A percentile compares a stretch with the other conserved stretches of the same genome.
phyloP scores from a whole-genome alignment of 23 tunicate species.

The Ciona savignyi region DNA sequence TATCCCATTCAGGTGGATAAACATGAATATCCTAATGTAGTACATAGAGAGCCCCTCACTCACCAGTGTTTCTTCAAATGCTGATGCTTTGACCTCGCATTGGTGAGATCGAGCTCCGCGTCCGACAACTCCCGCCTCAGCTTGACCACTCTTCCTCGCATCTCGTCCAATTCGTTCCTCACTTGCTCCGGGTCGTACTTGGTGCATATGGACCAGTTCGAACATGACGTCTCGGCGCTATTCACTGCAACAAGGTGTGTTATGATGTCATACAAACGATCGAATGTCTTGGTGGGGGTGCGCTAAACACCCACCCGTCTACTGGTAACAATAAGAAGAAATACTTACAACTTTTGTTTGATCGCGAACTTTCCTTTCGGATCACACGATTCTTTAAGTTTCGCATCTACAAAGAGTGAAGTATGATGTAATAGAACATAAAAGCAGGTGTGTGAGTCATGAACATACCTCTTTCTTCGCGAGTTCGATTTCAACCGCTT shows the following conservation, averaged over 20 bases:
- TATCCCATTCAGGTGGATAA: too few species aligned
- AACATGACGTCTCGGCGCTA: too few species aligned
- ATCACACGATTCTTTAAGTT: constrained; percentile 42
- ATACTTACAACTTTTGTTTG: constrained; percentile 46
- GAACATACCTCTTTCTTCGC: constrained; percentile 38
- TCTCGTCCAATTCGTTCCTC: constrained; percentile 44
- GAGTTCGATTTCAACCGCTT: too few species aligned
- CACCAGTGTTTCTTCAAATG: constrained; percentile 63
- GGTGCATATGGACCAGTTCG: too few species aligned
- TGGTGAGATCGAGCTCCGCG: constrained; percentile 48
- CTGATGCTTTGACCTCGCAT: constrained; percentile 53
- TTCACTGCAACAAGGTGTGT: too few species aligned
- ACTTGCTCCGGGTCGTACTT: constrained; percentile 84
- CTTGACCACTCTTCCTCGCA: constrained; percentile 41
- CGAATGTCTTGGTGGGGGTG: too few species aligned
- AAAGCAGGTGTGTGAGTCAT: background rate
- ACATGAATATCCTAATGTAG: too few species aligned
- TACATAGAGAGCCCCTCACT: too few species aligned
- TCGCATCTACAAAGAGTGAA: constrained; percentile 25
- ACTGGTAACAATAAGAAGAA: too few species aligned
- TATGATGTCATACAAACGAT: too few species aligned
- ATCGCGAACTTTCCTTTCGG: constrained; percentile 40
- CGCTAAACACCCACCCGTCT: too few species aligned
- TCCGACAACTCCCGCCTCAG: constrained; percentile 45
- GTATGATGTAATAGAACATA: too few species aligned